A percentile compares a stretch with the other conserved stretches of the same genome.
Conservation (phyloP, 2,888 invertebrate species). For the Eupithecia vulgata region DNA sequence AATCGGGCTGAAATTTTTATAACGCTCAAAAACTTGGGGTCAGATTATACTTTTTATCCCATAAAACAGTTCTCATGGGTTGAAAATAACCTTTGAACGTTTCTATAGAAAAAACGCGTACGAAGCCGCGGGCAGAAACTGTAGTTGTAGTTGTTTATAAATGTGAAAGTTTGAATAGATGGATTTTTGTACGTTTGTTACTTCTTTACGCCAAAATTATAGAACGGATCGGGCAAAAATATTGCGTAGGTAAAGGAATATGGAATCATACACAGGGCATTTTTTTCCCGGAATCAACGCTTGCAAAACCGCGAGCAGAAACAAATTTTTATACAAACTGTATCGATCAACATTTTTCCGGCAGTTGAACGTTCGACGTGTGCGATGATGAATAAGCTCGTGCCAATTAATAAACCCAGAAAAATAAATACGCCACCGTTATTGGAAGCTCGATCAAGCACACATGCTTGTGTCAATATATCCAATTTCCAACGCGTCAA, state of each 20-base stretch:
- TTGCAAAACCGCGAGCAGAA: not conserved
- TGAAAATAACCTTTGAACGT: no score
- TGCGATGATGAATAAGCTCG: not conserved
- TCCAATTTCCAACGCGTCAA: conserved; percentile 26
- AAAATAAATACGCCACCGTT: conserved; percentile 4
- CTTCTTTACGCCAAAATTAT: not conserved
- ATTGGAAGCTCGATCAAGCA: conserved; percentile 8
- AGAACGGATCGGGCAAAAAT: not conserved
- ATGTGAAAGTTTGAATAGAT: not conserved
- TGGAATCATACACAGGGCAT: not conserved
- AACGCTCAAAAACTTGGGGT: no score
- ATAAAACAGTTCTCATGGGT: no score
- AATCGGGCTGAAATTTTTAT: no score
- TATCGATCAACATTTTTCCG: not conserved
- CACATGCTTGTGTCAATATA: conserved; percentile 24
- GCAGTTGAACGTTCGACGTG: not conserved
- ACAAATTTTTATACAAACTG: not conserved
- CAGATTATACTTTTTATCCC: no score
- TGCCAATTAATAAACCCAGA: not conserved
- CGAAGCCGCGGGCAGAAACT: no score
- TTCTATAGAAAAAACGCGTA: no score
- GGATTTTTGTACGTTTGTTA: not conserved
- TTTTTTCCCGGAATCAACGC: not conserved
- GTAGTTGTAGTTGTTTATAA: no score
- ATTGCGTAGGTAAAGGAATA: not conserved